Evolutionary conservation across 2,888 invertebrate genomes (phyloP).

Genomic region (Idaea aversata): DNA sequence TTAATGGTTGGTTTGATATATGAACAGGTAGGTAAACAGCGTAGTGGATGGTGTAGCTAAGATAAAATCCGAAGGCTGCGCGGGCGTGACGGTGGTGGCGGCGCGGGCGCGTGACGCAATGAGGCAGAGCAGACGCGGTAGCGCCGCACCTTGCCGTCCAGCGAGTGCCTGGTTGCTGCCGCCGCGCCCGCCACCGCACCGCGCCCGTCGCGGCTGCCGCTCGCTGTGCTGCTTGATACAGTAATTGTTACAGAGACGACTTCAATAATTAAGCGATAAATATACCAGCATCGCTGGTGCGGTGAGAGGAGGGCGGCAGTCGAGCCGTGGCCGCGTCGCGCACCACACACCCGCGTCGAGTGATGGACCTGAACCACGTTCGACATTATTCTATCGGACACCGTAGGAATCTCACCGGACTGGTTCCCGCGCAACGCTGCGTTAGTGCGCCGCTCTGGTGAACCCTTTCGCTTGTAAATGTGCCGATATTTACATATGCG

Average conservation of each 20-base stretch:
- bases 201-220: constrained; percentile 53
- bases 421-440: constrained; percentile 81
- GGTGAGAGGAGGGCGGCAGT: constrained; percentile 76
- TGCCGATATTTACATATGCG: constrained; percentile 81
- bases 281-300: constrained; percentile 63
- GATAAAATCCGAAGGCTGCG: constrained; percentile 65
- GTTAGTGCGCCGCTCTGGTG: constrained; percentile 80
- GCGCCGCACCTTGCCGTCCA: constrained; percentile 64
- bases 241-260: constrained; percentile 76
- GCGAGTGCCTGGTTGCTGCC: constrained; percentile 52
- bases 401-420: constrained; percentile 84
- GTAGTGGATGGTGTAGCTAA: constrained; percentile 51
- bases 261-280: constrained; percentile 79
- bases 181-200: constrained; percentile 70
- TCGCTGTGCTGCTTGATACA: constrained; percentile 58
- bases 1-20: constrained; percentile 61
- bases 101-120: constrained; percentile 60
- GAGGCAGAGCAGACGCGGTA: constrained; percentile 64
- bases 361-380: constrained; percentile 70
- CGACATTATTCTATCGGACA: constrained; percentile 82
- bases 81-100: constrained; percentile 19
- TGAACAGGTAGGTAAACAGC: constrained; percentile 58
- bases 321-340: constrained; percentile 74
- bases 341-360: constrained; percentile 67
- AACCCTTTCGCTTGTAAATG: constrained; percentile 81